Conservation (phyloP, 2,888 invertebrate genomes). For the Clostera curtula region DNA sequence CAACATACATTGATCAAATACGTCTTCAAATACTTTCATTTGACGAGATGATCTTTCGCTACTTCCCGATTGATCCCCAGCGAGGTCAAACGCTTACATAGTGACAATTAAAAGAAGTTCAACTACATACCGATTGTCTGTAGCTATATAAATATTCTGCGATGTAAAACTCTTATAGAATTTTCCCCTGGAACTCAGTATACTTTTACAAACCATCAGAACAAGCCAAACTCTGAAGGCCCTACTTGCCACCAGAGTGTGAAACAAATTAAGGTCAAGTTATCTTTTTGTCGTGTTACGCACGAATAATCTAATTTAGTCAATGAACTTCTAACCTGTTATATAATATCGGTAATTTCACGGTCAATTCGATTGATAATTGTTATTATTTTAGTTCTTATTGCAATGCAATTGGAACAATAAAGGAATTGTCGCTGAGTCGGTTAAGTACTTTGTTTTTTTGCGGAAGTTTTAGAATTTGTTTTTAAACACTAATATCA, state of each 20-base stretch:
- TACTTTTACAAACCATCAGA: conserved; percentile 9
- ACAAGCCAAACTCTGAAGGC: conserved; percentile 25
- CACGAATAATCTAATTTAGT: conserved; percentile 49
- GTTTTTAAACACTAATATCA: too few species aligned
- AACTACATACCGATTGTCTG: too few species aligned
- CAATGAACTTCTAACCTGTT: conserved; percentile 56
- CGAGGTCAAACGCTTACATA: too few species aligned
- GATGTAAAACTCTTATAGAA: too few species aligned
- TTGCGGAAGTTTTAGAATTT: conserved; percentile 16
- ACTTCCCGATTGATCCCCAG: too few species aligned
- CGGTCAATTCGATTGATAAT: conserved; percentile 18
- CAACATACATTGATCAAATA: too few species aligned
- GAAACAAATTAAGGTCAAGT: conserved; percentile 58
- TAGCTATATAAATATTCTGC: too few species aligned
- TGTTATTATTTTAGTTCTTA: conserved; percentile 11
- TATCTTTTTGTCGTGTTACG: conserved; percentile 58
- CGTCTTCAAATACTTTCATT: too few species aligned
- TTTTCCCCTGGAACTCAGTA: too few species aligned
- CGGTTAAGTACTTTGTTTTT: conserved; percentile 2
- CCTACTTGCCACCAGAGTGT: conserved; percentile 48
- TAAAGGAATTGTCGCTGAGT: too few species aligned
- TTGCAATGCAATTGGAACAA: neutral
- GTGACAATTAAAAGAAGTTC: too few species aligned
- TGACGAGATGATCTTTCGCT: too few species aligned
- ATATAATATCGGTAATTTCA: conserved; percentile 31